Evolutionary conservation across 2,113 vertebrate genomes (phyloP).

Genomic region (Catharus fuscescens): DNA sequence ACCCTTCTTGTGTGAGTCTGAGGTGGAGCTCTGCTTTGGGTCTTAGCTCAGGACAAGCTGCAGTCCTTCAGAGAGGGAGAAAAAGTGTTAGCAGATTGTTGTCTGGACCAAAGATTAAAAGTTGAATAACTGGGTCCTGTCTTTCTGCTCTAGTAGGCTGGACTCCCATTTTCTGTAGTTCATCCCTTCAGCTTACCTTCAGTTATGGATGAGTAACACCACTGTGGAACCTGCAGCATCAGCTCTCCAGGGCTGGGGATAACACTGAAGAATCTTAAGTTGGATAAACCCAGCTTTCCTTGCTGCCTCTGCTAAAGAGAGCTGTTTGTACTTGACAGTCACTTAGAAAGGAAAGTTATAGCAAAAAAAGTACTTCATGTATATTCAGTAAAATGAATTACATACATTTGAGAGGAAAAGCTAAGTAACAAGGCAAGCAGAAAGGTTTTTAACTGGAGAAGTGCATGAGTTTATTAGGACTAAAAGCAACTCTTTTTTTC

Average conservation of each 20-base stretch:
- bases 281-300: not conserved
- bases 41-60: not conserved
- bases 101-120: not conserved
- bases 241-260: not conserved
- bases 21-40: not conserved
- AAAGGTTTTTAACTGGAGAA: constrained; percentile 44
- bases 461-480: constrained; percentile 64
- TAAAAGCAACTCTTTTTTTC: constrained; percentile 12
- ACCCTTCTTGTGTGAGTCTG: not conserved
- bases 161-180: not conserved
- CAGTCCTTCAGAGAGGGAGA: not conserved
- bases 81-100: not conserved
- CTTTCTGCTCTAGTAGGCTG: not conserved
- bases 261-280: not conserved
- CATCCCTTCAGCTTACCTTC: not conserved
- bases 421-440: not conserved
- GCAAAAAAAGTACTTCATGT: not conserved
- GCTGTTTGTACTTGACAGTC: not conserved
- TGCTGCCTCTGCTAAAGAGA: not conserved
- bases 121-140: not conserved
- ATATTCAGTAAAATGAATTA: not conserved
- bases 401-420: not conserved
- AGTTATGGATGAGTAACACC: not conserved
- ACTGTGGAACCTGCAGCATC: not conserved
- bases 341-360: not conserved